A percentile compares a stretch with the other conserved stretches of the same genome.
Evolutionary conservation across 2,113 vertebrate species (phyloP).

Genomic region (Gopherus evgoodei): DNA sequence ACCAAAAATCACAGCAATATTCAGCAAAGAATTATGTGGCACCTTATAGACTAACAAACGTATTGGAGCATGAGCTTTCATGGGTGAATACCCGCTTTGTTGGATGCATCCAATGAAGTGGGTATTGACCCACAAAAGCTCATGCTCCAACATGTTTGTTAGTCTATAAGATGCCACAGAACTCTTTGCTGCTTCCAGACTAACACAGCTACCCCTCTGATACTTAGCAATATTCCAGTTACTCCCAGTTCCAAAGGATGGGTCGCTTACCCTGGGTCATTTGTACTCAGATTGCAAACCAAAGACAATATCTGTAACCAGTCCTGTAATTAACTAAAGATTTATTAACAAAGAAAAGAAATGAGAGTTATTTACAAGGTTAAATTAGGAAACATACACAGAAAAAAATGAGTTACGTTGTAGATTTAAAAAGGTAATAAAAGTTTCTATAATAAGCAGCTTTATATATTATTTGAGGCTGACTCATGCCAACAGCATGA

Average conservation of each 20-base stretch:
- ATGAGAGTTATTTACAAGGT: neutral
- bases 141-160: too few relatives aligned
- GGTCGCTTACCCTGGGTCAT: neutral
- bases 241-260: neutral
- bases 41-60: too few relatives aligned
- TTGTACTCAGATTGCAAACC: too few relatives aligned
- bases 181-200: too few relatives aligned
- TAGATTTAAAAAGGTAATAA: neutral
- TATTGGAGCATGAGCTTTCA: too few relatives aligned
- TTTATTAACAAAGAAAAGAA: neutral
- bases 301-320: neutral
- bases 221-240: neutral
- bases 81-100: too few relatives aligned
- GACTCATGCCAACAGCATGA: neutral
- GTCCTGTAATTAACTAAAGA: neutral
- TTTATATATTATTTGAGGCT: neutral
- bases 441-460: neutral
- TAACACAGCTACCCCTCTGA: too few relatives aligned
- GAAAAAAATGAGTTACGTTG: neutral
- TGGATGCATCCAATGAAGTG: too few relatives aligned
- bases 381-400: neutral
- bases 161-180: too few relatives aligned
- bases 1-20: neutral
- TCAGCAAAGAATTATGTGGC: too few relatives aligned
- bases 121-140: too few relatives aligned